Percentiles rank a stretch among this genome's conserved stretches.
These are phyloP conservation scores for Arctocebus calabarensis DNA, from an alignment of 2,797 vertebrate genomes.

Conservation along the genomic window DNA sequence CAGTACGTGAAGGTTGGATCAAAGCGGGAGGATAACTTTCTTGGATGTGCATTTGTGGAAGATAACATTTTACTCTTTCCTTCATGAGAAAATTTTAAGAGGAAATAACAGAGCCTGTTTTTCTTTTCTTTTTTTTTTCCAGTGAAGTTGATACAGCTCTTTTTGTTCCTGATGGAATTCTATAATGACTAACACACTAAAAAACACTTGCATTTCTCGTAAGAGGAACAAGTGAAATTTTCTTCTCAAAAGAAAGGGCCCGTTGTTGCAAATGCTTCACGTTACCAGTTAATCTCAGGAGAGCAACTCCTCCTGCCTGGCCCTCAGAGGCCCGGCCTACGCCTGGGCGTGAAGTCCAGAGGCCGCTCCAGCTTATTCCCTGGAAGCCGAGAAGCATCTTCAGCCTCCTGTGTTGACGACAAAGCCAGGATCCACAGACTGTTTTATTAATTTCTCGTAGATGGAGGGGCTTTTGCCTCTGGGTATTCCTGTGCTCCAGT, in stretches of 20 bases:
- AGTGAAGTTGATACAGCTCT: not conserved
- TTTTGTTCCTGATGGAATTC: slow-evolving; percentile 43
- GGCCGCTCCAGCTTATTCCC: not conserved
- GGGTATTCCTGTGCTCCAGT: slow-evolving; percentile 53
- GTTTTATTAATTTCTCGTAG: slow-evolving; percentile 77
- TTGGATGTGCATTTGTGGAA: not conserved
- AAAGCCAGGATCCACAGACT: slow-evolving; percentile 60
- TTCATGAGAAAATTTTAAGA: slow-evolving; percentile 28
- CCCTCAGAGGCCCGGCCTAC: not conserved
- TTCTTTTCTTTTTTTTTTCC: slow-evolving; percentile 27
- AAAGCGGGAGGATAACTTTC: not conserved
- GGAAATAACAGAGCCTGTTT: not conserved
- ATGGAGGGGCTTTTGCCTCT: slow-evolving; percentile 67
- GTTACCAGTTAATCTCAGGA: not conserved
- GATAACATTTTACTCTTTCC: slow-evolving; percentile 34
- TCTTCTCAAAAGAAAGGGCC: slow-evolving; percentile 24
- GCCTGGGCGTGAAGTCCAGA: slow-evolving; percentile 37
- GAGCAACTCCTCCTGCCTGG: not conserved
- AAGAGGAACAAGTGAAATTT: not conserved
- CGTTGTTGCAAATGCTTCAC: not conserved
- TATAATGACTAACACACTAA: not conserved
- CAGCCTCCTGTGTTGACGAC: slow-evolving; percentile 62
- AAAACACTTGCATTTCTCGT: not conserved
- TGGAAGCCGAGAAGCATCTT: slow-evolving; percentile 31
- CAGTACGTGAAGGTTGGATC: not conserved